A percentile compares a stretch with the other conserved stretches of the same genome.
These are phyloP conservation scores for Leptopilina boulardi DNA, from an alignment of 1,140 invertebrate species.

Conservation along the genomic window DNA sequence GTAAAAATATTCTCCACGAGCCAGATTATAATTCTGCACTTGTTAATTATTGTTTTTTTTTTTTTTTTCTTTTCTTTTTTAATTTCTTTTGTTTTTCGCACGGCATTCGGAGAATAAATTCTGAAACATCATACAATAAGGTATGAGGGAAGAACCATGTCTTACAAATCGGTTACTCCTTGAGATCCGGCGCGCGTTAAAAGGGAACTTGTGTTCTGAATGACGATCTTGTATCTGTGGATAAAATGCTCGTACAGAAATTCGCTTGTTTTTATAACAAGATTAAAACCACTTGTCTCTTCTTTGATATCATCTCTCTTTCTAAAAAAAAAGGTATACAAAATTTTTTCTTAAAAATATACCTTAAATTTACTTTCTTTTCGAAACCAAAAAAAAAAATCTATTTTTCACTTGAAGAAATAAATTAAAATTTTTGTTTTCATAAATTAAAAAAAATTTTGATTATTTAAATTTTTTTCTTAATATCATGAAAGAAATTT, in stretches of 20 bases:
- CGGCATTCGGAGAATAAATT: constrained; percentile 27
- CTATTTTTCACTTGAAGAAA: not conserved
- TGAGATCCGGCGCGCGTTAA: constrained; percentile 46
- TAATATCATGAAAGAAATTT: too few species aligned
- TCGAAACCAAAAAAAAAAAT: not conserved
- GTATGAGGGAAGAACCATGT: constrained; percentile 4
- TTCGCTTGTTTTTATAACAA: constrained; percentile 45
- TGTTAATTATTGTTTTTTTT: not conserved
- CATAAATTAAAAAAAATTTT: too few species aligned
- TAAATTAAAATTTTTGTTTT: too few species aligned
- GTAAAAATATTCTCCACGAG: not conserved
- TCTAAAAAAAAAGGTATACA: constrained; percentile 1
- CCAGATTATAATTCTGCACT: not conserved
- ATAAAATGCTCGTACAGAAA: constrained; percentile 51
- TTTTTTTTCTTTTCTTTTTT: too few species aligned
- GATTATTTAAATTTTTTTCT: too few species aligned
- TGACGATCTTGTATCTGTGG: constrained; percentile 34
- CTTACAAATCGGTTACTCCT: constrained; percentile 34
- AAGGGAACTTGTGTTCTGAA: constrained; percentile 61
- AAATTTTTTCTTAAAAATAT: not conserved
- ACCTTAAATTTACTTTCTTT: too few species aligned
- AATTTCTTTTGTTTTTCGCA: not conserved
- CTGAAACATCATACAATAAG: constrained; percentile 9
- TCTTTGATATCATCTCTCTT: constrained; percentile 8
- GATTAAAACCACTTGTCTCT: constrained; percentile 28